These are phyloP conservation scores for Trachymyrmex cornetzi DNA, from an alignment of 1,140 invertebrate genomes.

Conservation along the genomic window DNA sequence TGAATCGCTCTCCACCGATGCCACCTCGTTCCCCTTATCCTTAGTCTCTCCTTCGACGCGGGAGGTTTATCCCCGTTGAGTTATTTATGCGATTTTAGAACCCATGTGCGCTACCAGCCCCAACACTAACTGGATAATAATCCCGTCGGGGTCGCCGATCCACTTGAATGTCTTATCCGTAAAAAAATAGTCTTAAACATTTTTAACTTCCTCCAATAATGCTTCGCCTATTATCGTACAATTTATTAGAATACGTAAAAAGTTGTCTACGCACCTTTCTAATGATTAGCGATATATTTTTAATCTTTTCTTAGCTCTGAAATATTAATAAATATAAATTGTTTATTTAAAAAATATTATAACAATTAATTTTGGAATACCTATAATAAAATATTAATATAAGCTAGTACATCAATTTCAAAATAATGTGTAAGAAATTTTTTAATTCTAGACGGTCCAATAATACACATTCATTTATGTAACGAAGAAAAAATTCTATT, in stretches of 20 bases:
- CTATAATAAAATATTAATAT: conserved; percentile 14
- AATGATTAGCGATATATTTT: not conserved
- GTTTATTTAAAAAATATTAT: not conserved
- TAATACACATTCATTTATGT: not conserved
- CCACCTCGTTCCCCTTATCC: conserved; percentile 66
- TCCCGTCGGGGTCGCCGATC: conserved; percentile 62
- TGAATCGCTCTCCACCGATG: conserved; percentile 17
- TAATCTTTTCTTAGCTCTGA: not conserved
- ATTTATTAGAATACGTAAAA: conserved; percentile 19
- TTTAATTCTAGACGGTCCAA: not conserved
- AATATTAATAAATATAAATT: conserved; percentile 9
- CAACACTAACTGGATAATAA: conserved; percentile 65
- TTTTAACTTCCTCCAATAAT: conserved; percentile 52
- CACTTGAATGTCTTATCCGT: conserved; percentile 57
- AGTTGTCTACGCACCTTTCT: not conserved
- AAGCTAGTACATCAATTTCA: not conserved
- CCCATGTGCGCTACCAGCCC: conserved; percentile 64
- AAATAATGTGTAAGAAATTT: not conserved
- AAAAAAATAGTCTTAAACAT: conserved; percentile 53
- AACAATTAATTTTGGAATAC: not conserved
- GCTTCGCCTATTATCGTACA: conserved; percentile 17
- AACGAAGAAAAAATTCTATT: conserved; percentile 8
- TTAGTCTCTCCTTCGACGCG: conserved; percentile 63
- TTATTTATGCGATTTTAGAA: conserved; percentile 71
- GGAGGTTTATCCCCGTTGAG: conserved; percentile 66